Evolutionary conservation across 2,888 invertebrate species (phyloP), one percentile per base, ranked within the genome.

Genomic region (Yponomeuta cagnagella): DNA sequence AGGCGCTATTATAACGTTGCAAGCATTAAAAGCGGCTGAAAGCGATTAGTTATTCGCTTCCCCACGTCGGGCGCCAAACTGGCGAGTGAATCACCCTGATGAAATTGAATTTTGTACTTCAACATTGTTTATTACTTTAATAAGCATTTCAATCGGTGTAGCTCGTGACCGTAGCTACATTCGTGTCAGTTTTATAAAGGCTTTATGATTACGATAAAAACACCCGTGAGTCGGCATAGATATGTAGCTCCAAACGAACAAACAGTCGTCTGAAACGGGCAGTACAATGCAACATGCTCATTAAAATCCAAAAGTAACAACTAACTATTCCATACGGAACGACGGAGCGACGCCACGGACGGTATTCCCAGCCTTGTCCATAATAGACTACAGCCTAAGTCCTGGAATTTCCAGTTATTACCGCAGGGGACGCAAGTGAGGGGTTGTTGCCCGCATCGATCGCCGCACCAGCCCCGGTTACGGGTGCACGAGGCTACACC

Each of bases 381-480:
- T 82, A 82, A 77, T 58, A 81, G 77, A 33, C 52, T 77, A 73
- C 77, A 76, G 78, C 75, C 83, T 48, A 64, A 67, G 69, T 89
- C 82, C 85, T 87, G 91, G 91, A 88, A 89, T 90, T 91, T 84
- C 91, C 91, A 83, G 85, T 86, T 86, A 88, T 84, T 86, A 86
- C 84, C 77, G 86, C 83, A 85, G 87, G 88, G 88, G 87, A 83
- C 80, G 82, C 77, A 79, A 80, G 77, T 77, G 80, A 81, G 88
- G 79, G 91, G 90, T 90, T 89, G 90, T 88, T 90, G 90, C 83
- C 90, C 90, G 84, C 75, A 91, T 91, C 90, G 91, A 91, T 90
- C 82, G 79, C 80, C 83, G 84, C 84, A 85, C 81, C 86, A 85
- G 81, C 76, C 76, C 71, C 77, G 76, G 83, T 84, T 85, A 86